Evolutionary conservation across 1,140 invertebrate species (phyloP).

Genomic region (Galendromus occidentalis): DNA sequence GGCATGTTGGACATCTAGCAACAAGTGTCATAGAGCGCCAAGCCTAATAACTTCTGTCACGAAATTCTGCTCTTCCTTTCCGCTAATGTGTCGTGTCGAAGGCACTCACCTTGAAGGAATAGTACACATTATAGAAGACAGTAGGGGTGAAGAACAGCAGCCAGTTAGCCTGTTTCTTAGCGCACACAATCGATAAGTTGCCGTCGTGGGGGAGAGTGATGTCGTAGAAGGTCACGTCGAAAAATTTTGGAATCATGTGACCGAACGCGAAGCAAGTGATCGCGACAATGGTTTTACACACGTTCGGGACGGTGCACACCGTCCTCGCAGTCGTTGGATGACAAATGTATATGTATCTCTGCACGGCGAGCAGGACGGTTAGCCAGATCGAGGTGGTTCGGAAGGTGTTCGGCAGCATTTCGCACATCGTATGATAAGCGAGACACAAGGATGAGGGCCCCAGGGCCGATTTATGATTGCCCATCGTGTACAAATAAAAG

Average conservation of each 20-base stretch:
- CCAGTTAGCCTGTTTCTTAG: conserved; percentile 18
- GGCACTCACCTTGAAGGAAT: conserved; percentile 14
- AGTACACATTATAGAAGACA: conserved; percentile 58
- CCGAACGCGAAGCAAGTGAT: conserved; percentile 51
- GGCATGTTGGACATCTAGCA: no score
- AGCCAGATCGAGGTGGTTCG: conserved; percentile 82
- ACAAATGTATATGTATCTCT: conserved; percentile 77
- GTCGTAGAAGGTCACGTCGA: conserved; percentile 7
- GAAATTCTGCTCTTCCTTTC: no score
- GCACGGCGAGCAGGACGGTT: conserved; percentile 61
- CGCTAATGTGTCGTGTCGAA: no score
- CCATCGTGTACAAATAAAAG: conserved; percentile 26
- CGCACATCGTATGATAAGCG: conserved; percentile 46
- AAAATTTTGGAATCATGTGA: conserved; percentile 29
- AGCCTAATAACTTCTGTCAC: no score
- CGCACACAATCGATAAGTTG: conserved; percentile 18
- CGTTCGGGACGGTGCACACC: conserved; percentile 66
- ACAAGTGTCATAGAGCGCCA: no score
- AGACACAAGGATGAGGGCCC: conserved; percentile 41
- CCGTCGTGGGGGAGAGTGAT: not conserved
- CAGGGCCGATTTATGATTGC: conserved; percentile 24
- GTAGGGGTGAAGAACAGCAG: conserved; percentile 35
- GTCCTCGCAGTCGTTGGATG: conserved; percentile 58
- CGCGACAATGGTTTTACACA: conserved; percentile 48
- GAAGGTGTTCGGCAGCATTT: conserved; percentile 56